Percentiles rank a stretch among this genome's conserved stretches.
phyloP scores from a whole-genome alignment of 2,113 vertebrate species.

The Oryzias melastigma region DNA sequence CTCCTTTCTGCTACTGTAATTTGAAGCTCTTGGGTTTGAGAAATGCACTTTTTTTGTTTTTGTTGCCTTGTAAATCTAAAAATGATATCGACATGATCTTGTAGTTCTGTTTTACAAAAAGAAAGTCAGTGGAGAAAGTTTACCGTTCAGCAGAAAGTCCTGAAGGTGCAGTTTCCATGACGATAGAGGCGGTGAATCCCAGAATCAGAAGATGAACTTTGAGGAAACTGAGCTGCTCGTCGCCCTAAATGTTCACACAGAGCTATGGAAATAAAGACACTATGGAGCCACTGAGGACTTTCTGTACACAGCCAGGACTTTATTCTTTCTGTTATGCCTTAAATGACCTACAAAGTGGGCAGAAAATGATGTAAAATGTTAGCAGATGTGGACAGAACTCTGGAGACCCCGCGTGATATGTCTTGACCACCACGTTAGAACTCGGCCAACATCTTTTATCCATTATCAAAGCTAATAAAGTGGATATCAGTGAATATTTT shows the following conservation, averaged over 20 bases:
- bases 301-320: constrained; percentile 46
- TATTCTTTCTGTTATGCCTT: constrained; percentile 67
- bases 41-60: constrained; percentile 10
- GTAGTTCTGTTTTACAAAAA: constrained; percentile 1
- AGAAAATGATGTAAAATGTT: constrained; percentile 21
- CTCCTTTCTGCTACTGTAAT: constrained; percentile 24
- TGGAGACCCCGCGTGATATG: constrained; percentile 26
- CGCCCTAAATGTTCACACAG: constrained; percentile 43
- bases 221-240: constrained; percentile 31
- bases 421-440: constrained; percentile 37
- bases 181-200: too few relatives aligned
- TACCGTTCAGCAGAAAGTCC: too few relatives aligned
- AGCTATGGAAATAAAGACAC: constrained; percentile 45
- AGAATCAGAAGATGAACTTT: too few relatives aligned
- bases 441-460: constrained; percentile 54
- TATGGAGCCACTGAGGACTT: constrained; percentile 49
- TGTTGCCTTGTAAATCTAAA: constrained; percentile 31
- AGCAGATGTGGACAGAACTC: constrained; percentile 38
- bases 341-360: constrained; percentile 46
- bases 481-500: constrained; percentile 53
- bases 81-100: constrained; percentile 32
- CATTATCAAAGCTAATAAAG: constrained; percentile 56
- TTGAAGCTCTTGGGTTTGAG: constrained; percentile 39
- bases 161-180: too few relatives aligned
- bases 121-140: background rate